These are phyloP conservation scores for Listronotus oregonensis DNA, from an alignment of 1,140 invertebrate genomes.

Conservation along the genomic window DNA sequence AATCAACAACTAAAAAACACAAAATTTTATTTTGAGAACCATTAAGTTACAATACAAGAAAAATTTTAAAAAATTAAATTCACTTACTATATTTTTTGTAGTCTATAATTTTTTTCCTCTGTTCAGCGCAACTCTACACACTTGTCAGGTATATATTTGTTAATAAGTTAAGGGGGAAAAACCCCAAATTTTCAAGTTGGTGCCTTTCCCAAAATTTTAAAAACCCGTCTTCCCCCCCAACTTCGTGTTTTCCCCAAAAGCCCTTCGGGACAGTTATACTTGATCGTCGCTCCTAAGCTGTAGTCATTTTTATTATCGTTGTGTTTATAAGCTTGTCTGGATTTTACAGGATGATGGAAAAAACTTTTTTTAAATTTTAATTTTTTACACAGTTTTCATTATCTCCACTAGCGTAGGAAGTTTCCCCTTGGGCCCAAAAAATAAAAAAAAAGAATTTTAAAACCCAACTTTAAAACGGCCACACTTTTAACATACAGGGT, in stretches of 20 bases:
- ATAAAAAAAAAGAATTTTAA: too few species aligned
- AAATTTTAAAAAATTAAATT: background rate
- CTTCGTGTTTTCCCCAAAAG: slow-evolving; percentile 71
- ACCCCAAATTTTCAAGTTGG: slow-evolving; percentile 83
- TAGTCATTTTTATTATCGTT: slow-evolving; percentile 75
- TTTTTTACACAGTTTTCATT: too few species aligned
- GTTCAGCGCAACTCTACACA: background rate
- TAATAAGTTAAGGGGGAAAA: too few species aligned
- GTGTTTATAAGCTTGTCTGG: slow-evolving; percentile 85
- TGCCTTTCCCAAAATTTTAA: slow-evolving; percentile 77
- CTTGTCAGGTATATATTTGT: too few species aligned
- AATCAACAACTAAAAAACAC: slow-evolving; percentile 74
- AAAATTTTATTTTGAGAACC: too few species aligned
- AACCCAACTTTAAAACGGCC: too few species aligned
- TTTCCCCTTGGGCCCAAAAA: too few species aligned
- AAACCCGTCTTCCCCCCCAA: slow-evolving; percentile 75
- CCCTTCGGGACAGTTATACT: slow-evolving; percentile 82
- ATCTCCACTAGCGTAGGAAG: too few species aligned
- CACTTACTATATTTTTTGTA: background rate
- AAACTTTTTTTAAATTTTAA: too few species aligned
- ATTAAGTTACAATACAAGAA: too few species aligned
- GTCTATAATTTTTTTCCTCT: background rate
- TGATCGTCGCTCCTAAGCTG: slow-evolving; percentile 70
- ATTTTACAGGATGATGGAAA: slow-evolving; percentile 79
- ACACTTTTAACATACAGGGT: too few species aligned